Evolutionary conservation across 1,140 invertebrate genomes (phyloP), one percentile per base, ranked within the genome.

Genomic region (Hypothenemus hampei): DNA sequence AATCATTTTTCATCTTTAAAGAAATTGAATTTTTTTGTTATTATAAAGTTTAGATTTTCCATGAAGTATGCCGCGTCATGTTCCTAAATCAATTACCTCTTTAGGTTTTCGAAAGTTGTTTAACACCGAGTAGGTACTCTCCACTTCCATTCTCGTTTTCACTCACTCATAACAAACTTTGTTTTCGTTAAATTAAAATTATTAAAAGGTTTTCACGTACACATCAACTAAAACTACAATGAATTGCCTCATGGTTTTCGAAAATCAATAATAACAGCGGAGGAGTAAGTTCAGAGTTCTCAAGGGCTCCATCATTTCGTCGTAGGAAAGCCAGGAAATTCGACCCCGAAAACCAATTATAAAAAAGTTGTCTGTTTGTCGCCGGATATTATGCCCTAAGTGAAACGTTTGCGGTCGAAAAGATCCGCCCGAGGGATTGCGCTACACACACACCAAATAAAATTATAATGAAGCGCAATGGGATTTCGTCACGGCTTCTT

Each of bases 1-100:
- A 49, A 49, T 49, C 47, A 49, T 49, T 49, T 49, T 51, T 51
- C 39, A 51, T 51, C 39, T 51, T 51, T 29, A 41, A 16, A 29
- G 39, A 41, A 51, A 41, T 49, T 49, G 33, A 49, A 49, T 51
- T 51, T 41, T n/a, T 51, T 51, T 41, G 39, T 40, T 51, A 43
- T 29, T 41, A 51, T 41, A 40, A 51, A 51, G 24, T 41, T 51
- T 51, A 19, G 36, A 43, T 29, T 51, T 51, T 41, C 31, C 18
- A 26, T 20, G 36, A 21, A 40, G 18, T 40, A 16, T 51, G 50
- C 50, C 23, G 20, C 50, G 50, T 53, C 50, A 53, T 19, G 50
- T 36, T 22, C 29, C 15, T 44, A 53, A 53, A 43, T 33, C 7
- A 35, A 53, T 35, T 44, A 53, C 36, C 10, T 51, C 24, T 51